Evolutionary conservation across 2,113 vertebrate genomes (phyloP).

Genomic region (Merops nubicus): DNA sequence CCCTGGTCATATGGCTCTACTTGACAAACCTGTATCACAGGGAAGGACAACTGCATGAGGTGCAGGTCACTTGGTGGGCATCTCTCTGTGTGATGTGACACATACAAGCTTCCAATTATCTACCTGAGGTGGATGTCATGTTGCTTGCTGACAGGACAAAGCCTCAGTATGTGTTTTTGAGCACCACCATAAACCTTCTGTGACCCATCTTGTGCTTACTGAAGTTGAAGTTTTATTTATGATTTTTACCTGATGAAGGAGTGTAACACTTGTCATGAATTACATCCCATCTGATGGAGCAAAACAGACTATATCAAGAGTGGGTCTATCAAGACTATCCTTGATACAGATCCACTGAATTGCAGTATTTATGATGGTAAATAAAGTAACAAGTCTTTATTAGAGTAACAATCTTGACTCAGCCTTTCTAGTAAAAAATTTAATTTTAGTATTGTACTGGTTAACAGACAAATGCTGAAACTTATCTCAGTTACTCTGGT

Average conservation of each 20-base stretch:
- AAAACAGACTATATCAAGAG: background rate
- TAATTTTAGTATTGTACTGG: background rate
- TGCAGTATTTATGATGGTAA: background rate
- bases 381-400: background rate
- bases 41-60: background rate
- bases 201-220: fast-evolving
- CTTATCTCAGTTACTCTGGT: background rate
- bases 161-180: background rate
- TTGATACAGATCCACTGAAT: background rate
- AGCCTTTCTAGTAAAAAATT: background rate
- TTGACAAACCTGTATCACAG: background rate
- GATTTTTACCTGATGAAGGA: background rate
- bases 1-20: background rate
- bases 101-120: background rate
- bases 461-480: background rate
- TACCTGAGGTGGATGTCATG: background rate
- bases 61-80: fast-evolving
- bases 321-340: no score
- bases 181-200: background rate
- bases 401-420: no score
- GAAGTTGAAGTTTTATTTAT: background rate
- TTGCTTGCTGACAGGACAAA: background rate
- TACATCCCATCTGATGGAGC: background rate
- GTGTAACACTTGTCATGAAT: background rate
- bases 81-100: background rate